Percentiles rank a stretch among this genome's conserved stretches.
Evolutionary conservation across 2,113 vertebrate genomes (phyloP).

Genomic region (Oreotrochilus melanogaster): DNA sequence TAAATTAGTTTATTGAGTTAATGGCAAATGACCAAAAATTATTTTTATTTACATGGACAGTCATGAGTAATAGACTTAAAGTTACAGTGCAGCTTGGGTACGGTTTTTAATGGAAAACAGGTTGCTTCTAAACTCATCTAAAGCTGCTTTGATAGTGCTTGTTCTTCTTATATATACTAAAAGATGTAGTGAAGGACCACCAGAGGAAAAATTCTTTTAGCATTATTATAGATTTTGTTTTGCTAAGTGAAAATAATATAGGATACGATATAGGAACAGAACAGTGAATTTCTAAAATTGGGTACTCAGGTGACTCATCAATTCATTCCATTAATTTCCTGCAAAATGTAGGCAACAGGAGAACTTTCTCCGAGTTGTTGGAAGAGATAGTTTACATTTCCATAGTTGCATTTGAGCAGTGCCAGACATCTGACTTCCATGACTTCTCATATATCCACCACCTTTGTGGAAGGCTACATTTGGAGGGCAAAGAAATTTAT

Average conservation of each 20-base stretch:
- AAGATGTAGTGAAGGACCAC: neutral
- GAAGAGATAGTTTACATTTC: neutral
- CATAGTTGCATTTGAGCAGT: neutral
- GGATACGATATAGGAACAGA: neutral
- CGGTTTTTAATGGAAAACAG: neutral
- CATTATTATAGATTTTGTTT: neutral
- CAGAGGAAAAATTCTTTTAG: neutral
- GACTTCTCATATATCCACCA: neutral
- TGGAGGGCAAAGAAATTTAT: neutral
- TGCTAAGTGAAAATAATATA: neutral
- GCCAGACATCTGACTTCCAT: fast-evolving
- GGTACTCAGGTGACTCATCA: neutral
- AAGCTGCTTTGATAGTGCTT: neutral
- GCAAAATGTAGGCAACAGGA: neutral
- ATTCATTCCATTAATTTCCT: neutral
- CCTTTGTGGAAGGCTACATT: neutral
- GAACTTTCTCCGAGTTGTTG: fast-evolving
- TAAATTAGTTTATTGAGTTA: neutral
- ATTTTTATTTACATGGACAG: neutral
- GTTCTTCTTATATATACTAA: neutral
- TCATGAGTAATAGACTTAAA: neutral
- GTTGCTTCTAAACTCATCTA: neutral
- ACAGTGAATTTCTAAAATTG: neutral
- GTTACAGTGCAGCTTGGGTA: neutral
- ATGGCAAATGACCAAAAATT: neutral